A percentile compares a stretch with the other conserved stretches of the same genome.
These are phyloP conservation scores for Syngnathus acus DNA, from an alignment of 2,797 vertebrate species.

Conservation along the genomic window DNA sequence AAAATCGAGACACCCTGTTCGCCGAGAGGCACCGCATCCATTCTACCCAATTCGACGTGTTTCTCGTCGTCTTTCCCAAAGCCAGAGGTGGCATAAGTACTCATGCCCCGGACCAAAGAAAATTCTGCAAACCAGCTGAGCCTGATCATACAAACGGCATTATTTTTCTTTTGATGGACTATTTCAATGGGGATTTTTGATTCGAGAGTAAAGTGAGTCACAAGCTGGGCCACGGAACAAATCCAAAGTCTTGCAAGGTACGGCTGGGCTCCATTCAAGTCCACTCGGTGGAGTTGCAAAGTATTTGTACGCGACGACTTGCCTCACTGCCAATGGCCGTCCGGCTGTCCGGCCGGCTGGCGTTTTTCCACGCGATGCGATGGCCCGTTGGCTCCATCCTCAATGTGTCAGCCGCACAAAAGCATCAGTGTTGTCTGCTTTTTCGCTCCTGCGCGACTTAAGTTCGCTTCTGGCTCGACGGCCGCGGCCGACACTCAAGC, in stretches of 20 bases:
- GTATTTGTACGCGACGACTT: background rate
- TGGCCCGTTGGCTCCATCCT: constrained; percentile 18
- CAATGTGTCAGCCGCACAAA: constrained; percentile 52
- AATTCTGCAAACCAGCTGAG: too few relatives aligned
- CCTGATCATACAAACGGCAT: too few relatives aligned
- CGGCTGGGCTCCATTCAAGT: background rate
- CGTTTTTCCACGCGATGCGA: constrained; percentile 21
- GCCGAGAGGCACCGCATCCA: constrained; percentile 51
- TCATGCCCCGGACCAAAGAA: too few relatives aligned
- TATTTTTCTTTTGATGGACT: too few relatives aligned
- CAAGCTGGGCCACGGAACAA: background rate
- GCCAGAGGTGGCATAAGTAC: background rate
- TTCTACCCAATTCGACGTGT: constrained; percentile 50
- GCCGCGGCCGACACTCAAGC: constrained; percentile 49
- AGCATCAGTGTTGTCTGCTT: constrained; percentile 54
- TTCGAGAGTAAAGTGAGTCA: background rate
- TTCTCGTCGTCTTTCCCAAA: constrained; percentile 14
- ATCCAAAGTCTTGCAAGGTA: too few relatives aligned
- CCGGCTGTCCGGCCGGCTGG: constrained; percentile 36
- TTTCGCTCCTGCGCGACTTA: constrained; percentile 50
- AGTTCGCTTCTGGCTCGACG: constrained; percentile 44
- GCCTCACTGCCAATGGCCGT: constrained; percentile 4
- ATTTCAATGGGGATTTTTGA: background rate
- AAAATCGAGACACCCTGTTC: constrained; percentile 73
- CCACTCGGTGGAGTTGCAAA: background rate